Base-by-base conservation (phyloP, 2,797 vertebrate genomes). In the Pristis pectinata region DNA sequence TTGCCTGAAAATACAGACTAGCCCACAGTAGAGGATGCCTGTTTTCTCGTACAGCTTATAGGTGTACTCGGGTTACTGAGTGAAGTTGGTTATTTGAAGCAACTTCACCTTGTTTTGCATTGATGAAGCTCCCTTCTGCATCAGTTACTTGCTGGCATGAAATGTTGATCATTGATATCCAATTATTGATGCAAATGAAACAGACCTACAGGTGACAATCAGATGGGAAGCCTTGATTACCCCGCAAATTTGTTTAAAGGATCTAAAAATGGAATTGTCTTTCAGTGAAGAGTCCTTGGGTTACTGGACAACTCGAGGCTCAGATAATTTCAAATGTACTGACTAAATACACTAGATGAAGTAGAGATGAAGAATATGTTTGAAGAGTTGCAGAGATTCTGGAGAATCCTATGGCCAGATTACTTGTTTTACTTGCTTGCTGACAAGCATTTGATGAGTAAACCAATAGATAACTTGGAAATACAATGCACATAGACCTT, bases 201-300 rank as follows among this genome's bases (percentile, higher is more conserved):
- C 41, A 93, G 67, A 94, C 94, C 92, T 94, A 94, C 92, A 94
- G 92, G 67, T 76, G 92, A 76, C 41, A 74, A 53, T 76, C 24
- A 49, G 27, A 56, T 56, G 11, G 44, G 44, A 53, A 94, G 24
- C 37, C 6, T 17, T 76, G 70, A 24, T 41, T 22, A 70, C 24
- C 10, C 6, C 11, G 17, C 41, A 41, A 44, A 72, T 74, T 74
- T 53, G 44, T 72, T 53, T 74, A 41, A 72, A 74, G 70, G 44
- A 27, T 27, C 11, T 49, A 53, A 72, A 22, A 49, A 34, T 34
- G 41, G 67, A 74, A 27, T 59, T 87, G 27, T 11, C 53, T 87
- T n/a, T 17, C 41, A 19, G 7, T 22, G 87, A n/a, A 37, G 91
- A 61, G n/a, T n/a, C n/a, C n/a, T 22, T 67, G 22, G 59, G 59